A percentile compares a stretch with the other conserved stretches of the same genome.
Conservation (phyloP, 2,113 vertebrate genomes). For the Plectropomus leopardus region DNA sequence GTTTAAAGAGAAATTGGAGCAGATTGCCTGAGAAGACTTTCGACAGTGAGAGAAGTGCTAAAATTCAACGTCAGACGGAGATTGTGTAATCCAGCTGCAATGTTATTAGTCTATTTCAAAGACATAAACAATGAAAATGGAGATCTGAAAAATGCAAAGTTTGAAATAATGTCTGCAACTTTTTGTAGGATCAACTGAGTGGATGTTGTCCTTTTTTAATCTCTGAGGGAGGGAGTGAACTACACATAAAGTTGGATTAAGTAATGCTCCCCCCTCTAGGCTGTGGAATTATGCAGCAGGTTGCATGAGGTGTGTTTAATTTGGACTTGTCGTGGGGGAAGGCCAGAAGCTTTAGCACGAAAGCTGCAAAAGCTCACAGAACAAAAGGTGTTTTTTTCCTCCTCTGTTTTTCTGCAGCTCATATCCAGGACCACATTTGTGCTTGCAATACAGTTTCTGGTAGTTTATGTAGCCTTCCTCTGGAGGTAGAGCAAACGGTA, state of each 20-base stretch:
- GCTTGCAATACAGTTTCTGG: slow-evolving; percentile 17
- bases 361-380: slow-evolving; percentile 39
- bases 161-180: slow-evolving; percentile 6
- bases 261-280: neutral
- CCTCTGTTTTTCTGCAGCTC: slow-evolving; percentile 58
- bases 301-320: slow-evolving; percentile 57
- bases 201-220: slow-evolving; percentile 27
- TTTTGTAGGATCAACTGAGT: neutral
- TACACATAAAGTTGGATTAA: neutral
- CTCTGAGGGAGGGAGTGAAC: neutral
- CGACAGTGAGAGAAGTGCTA: neutral
- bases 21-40: slow-evolving; percentile 9
- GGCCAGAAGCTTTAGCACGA: slow-evolving; percentile 32
- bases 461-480: slow-evolving; percentile 59
- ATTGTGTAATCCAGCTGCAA: slow-evolving; percentile 8
- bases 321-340: slow-evolving; percentile 33
- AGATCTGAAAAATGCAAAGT: neutral
- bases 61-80: slow-evolving; percentile 8
- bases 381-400: slow-evolving; percentile 46
- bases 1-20: slow-evolving; percentile 6
- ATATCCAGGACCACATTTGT: slow-evolving; percentile 44
- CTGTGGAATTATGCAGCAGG: slow-evolving; percentile 16
- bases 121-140: slow-evolving; percentile 6
- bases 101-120: slow-evolving; percentile 31
- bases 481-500: slow-evolving; percentile 52